These are phyloP conservation scores for Nothobranchius kuhntae DNA, from an alignment of 2,113 vertebrate genomes.

Conservation along the genomic window DNA sequence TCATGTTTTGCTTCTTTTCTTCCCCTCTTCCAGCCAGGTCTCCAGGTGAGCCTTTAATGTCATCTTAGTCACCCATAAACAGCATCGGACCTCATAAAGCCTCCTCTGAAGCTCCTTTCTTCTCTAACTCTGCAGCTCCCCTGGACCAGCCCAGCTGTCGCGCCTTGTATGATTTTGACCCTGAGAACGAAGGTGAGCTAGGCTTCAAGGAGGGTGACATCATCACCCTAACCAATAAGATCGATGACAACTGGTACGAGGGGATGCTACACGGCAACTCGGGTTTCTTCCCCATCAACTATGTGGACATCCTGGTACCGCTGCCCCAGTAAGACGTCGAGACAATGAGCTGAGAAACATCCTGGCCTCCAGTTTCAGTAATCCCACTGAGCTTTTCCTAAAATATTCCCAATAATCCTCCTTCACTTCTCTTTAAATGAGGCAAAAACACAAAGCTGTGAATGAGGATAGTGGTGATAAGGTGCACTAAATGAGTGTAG, in stretches of 20 bases:
- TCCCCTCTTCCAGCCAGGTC: slow-evolving; percentile 66
- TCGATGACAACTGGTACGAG: slow-evolving; percentile 99
- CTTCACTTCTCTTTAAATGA: slow-evolving; percentile 45
- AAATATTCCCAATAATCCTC: slow-evolving; percentile 54
- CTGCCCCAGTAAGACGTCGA: slow-evolving; percentile 86
- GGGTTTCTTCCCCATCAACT: slow-evolving; percentile 99
- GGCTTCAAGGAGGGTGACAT: slow-evolving; percentile 98
- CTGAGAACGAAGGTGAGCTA: slow-evolving; percentile 97
- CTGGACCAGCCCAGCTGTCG: slow-evolving; percentile 98
- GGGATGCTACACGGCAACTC: slow-evolving; percentile 96
- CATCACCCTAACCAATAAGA: slow-evolving; percentile 98
- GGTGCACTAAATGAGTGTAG: slow-evolving; percentile 30
- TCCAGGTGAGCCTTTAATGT: slow-evolving; percentile 69
- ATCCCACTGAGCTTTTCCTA: slow-evolving; percentile 48
- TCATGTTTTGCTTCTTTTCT: slow-evolving; percentile 17
- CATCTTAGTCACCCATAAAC: slow-evolving; percentile 17
- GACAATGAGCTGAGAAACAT: slow-evolving; percentile 20
- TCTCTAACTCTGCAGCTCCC: slow-evolving; percentile 68
- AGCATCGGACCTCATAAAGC: not conserved
- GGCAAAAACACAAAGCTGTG: slow-evolving; percentile 29
- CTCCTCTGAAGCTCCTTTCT: not conserved
- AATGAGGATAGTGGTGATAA: slow-evolving; percentile 15
- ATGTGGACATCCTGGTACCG: slow-evolving; percentile 96
- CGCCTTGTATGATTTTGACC: slow-evolving; percentile 96
- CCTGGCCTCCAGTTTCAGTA: slow-evolving; percentile 39